These are phyloP conservation scores for Pachliopta kotzebuea DNA, from an alignment of 2,888 invertebrate species.

Conservation along the genomic window DNA sequence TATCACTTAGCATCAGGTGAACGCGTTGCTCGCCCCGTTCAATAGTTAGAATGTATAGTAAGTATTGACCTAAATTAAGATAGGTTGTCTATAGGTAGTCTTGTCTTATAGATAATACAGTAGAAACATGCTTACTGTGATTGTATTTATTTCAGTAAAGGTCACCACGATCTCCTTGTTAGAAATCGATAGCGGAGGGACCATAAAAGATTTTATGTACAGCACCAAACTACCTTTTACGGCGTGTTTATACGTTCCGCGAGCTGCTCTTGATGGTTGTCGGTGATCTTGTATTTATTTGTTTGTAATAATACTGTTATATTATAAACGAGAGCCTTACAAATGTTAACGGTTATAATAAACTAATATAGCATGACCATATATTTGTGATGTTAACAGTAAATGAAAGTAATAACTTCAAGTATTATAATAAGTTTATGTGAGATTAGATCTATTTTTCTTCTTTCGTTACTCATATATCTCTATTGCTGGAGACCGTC, in stretches of 20 bases:
- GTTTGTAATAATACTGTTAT: constrained; percentile 16
- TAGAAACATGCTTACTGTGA: neutral
- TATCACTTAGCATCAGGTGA: too few species aligned
- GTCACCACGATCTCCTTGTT: constrained; percentile 34
- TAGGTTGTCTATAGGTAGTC: too few species aligned
- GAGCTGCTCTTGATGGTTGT: constrained; percentile 53
- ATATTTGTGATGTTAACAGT: neutral
- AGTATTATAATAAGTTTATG: neutral
- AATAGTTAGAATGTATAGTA: too few species aligned
- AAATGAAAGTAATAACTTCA: neutral
- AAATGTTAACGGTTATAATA: constrained; percentile 1
- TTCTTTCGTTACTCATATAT: too few species aligned
- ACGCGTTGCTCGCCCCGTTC: too few species aligned
- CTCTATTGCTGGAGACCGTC: too few species aligned
- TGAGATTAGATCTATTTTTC: too few species aligned
- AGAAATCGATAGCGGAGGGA: constrained; percentile 45
- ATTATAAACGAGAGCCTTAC: neutral
- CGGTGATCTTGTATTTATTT: constrained; percentile 49
- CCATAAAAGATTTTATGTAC: constrained; percentile 60
- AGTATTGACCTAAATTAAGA: too few species aligned
- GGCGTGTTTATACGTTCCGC: constrained; percentile 63
- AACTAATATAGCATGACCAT: neutral
- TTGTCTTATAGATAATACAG: neutral
- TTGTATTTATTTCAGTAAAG: neutral
- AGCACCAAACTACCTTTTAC: constrained; percentile 71